Evolutionary conservation across 2,797 vertebrate species (phyloP).

Genomic region (Eulemur albifrons): DNA sequence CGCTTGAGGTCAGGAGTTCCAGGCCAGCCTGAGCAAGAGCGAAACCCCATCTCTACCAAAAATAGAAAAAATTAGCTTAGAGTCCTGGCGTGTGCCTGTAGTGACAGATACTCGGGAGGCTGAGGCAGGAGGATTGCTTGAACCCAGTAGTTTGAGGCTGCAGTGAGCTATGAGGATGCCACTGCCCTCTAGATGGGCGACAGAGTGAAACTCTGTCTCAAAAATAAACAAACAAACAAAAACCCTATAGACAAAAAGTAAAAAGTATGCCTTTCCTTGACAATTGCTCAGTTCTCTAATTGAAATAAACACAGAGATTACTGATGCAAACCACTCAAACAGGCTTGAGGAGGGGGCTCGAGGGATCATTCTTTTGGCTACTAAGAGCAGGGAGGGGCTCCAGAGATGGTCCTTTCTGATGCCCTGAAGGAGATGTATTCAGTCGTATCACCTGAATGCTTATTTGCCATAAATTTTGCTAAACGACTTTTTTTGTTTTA

Average conservation of each 20-base stretch:
- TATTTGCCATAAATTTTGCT: background rate
- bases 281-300: background rate
- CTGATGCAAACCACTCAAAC: background rate
- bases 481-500: background rate
- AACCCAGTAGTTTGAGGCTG: no score
- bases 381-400: background rate
- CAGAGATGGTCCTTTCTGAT: background rate
- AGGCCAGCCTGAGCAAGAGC: no score
- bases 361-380: background rate
- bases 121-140: no score
- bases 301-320: background rate
- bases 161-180: no score
- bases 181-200: no score
- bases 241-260: background rate
- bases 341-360: background rate
- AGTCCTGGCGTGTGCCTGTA: no score
- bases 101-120: no score
- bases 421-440: background rate
- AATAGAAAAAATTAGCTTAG: no score
- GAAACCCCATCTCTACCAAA: no score
- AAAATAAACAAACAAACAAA: no score
- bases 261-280: constrained; percentile 13
- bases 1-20: no score
- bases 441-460: background rate
- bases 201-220: no score